These are phyloP conservation scores for Phodopus roborovskii DNA, from an alignment of 2,113 vertebrate genomes.

Conservation along the genomic window DNA sequence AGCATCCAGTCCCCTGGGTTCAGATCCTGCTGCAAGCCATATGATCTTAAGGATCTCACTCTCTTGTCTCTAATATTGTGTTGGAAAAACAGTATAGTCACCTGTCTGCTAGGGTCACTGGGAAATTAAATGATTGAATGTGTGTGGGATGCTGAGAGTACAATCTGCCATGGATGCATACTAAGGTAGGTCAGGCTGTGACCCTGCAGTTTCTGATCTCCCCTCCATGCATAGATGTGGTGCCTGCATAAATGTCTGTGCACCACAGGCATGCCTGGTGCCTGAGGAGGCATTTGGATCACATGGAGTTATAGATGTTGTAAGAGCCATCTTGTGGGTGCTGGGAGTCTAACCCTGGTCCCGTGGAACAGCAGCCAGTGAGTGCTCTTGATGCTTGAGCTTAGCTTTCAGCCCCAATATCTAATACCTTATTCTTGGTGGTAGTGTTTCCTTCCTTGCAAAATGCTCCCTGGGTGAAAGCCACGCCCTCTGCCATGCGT, in stretches of 20 bases:
- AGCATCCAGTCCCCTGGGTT: not conserved
- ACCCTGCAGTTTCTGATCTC: not conserved
- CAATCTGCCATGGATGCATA: not conserved
- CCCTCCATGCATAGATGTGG: not conserved
- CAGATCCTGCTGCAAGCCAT: not conserved
- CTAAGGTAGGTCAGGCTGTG: not conserved
- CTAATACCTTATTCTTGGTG: not conserved
- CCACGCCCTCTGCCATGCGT: not conserved
- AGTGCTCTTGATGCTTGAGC: too few species aligned
- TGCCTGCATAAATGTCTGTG: not conserved
- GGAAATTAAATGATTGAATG: not conserved
- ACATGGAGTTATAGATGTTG: not conserved
- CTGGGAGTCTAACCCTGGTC: not conserved
- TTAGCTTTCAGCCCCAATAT: not conserved
- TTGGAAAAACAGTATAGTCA: not conserved
- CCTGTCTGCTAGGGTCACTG: not conserved
- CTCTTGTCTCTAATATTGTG: not conserved
- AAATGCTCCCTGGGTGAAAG: not conserved
- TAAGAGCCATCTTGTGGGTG: not conserved
- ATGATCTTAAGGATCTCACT: not conserved
- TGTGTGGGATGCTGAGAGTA: not conserved
- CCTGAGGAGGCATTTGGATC: not conserved
- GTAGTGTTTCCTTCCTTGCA: not conserved
- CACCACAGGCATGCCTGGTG: not conserved
- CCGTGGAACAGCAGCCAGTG: not conserved